Conservation (phyloP, 2,797 vertebrate genomes). For the Pseudochirops cupreus region DNA sequence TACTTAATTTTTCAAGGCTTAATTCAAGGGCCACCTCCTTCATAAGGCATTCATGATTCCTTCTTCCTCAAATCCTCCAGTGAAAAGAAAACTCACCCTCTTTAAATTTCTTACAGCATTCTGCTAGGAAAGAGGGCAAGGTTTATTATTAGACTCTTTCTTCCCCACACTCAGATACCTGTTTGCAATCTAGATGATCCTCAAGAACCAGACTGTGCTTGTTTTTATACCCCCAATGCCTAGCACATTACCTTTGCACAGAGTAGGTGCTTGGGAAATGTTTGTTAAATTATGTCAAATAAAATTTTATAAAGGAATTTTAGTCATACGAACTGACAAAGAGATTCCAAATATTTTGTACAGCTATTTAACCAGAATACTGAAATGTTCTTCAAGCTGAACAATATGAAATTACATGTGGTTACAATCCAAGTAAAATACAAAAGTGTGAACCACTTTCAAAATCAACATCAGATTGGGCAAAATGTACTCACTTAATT, state of each 20-base stretch:
- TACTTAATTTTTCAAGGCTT: not conserved
- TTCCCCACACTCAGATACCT: not conserved
- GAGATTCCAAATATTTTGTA: not conserved
- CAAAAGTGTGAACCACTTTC: slow-evolving; percentile 19
- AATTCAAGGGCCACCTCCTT: not conserved
- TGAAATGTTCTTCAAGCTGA: slow-evolving; percentile 33
- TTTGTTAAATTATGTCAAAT: not conserved
- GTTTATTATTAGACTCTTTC: not conserved
- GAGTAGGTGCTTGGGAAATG: not conserved
- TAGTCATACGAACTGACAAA: not conserved
- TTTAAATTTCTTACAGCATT: not conserved
- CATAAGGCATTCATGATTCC: not conserved
- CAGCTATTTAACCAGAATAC: slow-evolving; percentile 12
- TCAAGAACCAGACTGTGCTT: not conserved
- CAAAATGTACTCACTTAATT: not conserved
- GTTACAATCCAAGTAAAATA: not conserved
- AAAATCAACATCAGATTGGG: not conserved
- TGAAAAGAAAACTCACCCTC: not conserved
- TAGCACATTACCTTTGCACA: not conserved
- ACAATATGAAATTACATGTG: not conserved
- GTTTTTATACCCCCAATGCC: not conserved
- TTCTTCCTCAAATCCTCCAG: not conserved
- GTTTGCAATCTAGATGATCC: not conserved
- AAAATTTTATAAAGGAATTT: not conserved
- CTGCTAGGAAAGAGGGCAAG: not conserved